Base-by-base conservation (phyloP, 1,140 invertebrate species). In the Sitophilus oryzae region DNA sequence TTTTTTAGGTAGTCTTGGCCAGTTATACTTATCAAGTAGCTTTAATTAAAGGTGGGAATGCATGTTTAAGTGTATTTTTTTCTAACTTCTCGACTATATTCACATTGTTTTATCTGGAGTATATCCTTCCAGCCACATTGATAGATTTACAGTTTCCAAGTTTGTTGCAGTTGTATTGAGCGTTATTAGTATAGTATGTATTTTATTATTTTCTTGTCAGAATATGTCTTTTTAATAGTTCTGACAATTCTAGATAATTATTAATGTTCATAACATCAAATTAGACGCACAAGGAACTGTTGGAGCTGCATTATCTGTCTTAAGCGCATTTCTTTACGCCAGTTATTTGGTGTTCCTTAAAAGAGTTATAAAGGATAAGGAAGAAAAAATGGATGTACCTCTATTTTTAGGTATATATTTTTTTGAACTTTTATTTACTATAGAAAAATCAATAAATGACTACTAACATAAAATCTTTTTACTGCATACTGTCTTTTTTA, bases 351-450 rank as follows among this genome's bases (percentile, higher is more conserved):
- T 93, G 42, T 84, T 91, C 64, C 74, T 94, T 1, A 78, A 83
- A 63, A 77, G 84, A 64, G 87, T 87, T 73, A 86, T 91, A 10
- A 77, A 14, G 16, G 85, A 89, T 65, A 82, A 88, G 65, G 90
- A 93, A 74, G 88, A 91, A 63, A 88, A 88, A 72, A 81, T 93
- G 68, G 88, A 93, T 72, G 87, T 93, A 70, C 86, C 88, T 23
- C 83, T 93, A 78, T 93, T 93, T 74, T 93, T 93, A 75, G 91
- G 87, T 88, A 71, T 76, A 16, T 25, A 40, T 15, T 1, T 34
- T 20, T 19, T 35, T 20, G 18, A 4, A 52, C 44, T 54, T 40
- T 35, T 40, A 25, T 20, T n/a, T n/a, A n/a, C n/a, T n/a, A n/a
- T n/a, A n/a, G n/a, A n/a, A n/a, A n/a, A n/a, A n/a, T n/a, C n/a